Percentiles rank a stretch among this genome's conserved stretches.
phyloP scores from a whole-genome alignment of 2,888 invertebrate genomes.

The Argyresthia albistria region DNA sequence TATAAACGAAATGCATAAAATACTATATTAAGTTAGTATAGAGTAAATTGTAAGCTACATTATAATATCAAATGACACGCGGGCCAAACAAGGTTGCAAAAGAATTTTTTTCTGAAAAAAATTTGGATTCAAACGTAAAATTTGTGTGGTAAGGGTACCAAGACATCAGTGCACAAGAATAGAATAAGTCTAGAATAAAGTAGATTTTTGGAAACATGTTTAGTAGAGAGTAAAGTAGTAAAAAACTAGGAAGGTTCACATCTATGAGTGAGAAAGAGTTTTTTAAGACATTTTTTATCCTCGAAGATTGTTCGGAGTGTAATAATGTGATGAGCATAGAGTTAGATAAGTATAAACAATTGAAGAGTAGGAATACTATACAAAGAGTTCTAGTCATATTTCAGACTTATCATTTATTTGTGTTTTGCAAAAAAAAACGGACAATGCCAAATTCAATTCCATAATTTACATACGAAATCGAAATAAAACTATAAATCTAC shows the following conservation, averaged over 20 bases:
- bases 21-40: slow-evolving; percentile 18
- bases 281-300: slow-evolving; percentile 14
- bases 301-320: slow-evolving; percentile 22
- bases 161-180: slow-evolving; percentile 51
- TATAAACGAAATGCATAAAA: slow-evolving; percentile 22
- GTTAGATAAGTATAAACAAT: neutral
- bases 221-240: slow-evolving; percentile 42
- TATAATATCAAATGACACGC: slow-evolving; percentile 48
- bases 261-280: slow-evolving; percentile 50
- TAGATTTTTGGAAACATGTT: slow-evolving; percentile 71
- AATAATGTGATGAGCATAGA: slow-evolving; percentile 4
- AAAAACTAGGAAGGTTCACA: slow-evolving; percentile 32
- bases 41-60: slow-evolving; percentile 26
- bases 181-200: slow-evolving; percentile 52
- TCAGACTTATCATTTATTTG: slow-evolving; percentile 19
- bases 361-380: slow-evolving; percentile 17
- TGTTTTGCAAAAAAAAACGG: slow-evolving; percentile 25
- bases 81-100: slow-evolving; percentile 56
- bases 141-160: slow-evolving; percentile 24
- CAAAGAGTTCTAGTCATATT: slow-evolving; percentile 29
- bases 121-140: neutral
- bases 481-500: slow-evolving; percentile 38
- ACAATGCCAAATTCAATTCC: slow-evolving; percentile 59
- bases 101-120: slow-evolving; percentile 12
- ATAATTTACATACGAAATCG: slow-evolving; percentile 23